phyloP scores from a whole-genome alignment of 2,797 vertebrate genomes.

The Xerus rutilus region DNA sequence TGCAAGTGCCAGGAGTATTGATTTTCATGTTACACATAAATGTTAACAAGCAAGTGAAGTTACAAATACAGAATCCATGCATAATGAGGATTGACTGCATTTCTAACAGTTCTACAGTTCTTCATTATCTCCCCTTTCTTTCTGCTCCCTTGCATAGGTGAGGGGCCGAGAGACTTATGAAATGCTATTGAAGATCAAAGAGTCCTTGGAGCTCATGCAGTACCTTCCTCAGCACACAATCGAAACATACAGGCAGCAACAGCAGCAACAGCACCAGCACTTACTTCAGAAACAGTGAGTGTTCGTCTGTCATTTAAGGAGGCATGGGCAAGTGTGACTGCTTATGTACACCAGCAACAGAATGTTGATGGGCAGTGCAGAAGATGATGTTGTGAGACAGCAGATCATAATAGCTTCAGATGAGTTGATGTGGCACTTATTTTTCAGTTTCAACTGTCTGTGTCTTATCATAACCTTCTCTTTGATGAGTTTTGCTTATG shows the following conservation, averaged over 20 bases:
- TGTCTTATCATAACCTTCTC: neutral
- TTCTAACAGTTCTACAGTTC: neutral
- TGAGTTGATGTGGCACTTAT: neutral
- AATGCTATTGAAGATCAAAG: conserved; percentile 99
- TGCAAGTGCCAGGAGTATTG: too few relatives aligned
- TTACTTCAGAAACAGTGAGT: conserved; percentile 99
- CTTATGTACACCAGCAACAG: too few relatives aligned
- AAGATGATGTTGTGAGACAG: neutral
- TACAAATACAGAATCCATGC: neutral
- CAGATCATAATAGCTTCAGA: neutral
- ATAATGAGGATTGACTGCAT: neutral
- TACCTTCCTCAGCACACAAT: conserved; percentile 99
- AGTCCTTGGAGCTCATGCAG: conserved; percentile 99
- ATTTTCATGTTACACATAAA: neutral
- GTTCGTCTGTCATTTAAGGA: neutral
- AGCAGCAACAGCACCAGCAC: conserved; percentile 98
- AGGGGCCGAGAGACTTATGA: conserved; percentile 99
- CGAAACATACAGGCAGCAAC: conserved; percentile 98
- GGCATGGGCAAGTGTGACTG: neutral
- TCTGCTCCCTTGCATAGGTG: conserved; percentile 88
- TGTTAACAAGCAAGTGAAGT: neutral
- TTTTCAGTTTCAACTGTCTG: neutral
- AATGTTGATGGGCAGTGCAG: neutral
- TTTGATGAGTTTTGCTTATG: neutral
- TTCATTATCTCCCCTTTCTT: neutral